These are phyloP conservation scores for Pelobates cultripes DNA, from an alignment of 2,797 vertebrate species.

Conservation along the genomic window DNA sequence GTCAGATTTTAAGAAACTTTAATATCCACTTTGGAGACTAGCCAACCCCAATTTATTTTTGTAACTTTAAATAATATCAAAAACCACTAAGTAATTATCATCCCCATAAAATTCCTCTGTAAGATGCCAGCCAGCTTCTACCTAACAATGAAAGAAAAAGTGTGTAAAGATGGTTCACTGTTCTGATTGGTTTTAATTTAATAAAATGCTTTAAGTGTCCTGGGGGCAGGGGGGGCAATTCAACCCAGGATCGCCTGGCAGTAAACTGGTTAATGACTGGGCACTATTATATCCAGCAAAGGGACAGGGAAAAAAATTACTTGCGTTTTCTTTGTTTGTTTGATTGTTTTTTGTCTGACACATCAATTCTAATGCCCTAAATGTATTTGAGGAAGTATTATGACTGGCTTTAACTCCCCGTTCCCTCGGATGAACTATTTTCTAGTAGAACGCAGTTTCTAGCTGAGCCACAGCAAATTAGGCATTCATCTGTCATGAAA, in stretches of 20 bases:
- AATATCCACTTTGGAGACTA: no score
- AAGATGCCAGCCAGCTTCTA: no score
- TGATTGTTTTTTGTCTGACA: background rate
- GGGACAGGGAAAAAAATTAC: background rate
- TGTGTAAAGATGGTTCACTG: no score
- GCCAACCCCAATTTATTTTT: no score
- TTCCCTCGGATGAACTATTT: slow-evolving; percentile 7
- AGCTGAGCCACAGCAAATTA: slow-evolving; percentile 22
- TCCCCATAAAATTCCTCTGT: no score
- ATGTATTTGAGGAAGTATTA: slow-evolving; percentile 9
- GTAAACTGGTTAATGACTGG: background rate
- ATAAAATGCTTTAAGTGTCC: no score
- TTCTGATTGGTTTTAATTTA: no score
- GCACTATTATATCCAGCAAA: background rate
- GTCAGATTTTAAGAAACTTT: no score
- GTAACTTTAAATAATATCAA: no score
- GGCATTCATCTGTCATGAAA: slow-evolving; percentile 14
- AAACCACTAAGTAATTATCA: no score
- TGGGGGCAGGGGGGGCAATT: background rate
- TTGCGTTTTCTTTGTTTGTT: background rate
- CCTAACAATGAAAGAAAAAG: no score
- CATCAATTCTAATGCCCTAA: slow-evolving; percentile 2
- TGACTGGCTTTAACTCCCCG: background rate
- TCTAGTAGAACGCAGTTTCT: slow-evolving; percentile 21
- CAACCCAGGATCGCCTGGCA: background rate